Conservation (phyloP, 2,888 invertebrate species). For the Hecatera dysodea region DNA sequence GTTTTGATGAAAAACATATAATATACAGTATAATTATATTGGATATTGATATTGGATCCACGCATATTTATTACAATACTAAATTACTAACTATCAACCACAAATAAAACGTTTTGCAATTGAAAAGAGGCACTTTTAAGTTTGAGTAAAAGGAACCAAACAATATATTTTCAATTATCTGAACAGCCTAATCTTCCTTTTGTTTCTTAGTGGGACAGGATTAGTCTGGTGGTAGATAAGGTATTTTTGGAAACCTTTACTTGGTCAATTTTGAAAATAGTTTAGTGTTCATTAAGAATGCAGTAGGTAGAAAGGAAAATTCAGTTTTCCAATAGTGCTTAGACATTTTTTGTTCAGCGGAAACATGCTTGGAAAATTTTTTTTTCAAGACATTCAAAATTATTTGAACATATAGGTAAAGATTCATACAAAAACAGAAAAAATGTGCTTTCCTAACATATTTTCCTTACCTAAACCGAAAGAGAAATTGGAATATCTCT, state of each 20-base stretch:
- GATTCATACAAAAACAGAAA: neutral
- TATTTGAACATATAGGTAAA: neutral
- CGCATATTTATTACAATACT: too few relatives aligned
- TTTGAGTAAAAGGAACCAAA: neutral
- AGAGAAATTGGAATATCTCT: conserved; percentile 73
- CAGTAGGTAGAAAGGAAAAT: neutral
- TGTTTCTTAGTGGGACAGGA: neutral
- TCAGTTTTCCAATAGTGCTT: neutral
- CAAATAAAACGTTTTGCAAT: too few relatives aligned
- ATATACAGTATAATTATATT: too few relatives aligned
- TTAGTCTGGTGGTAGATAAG: neutral
- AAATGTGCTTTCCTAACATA: neutral
- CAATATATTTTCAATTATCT: conserved; percentile 3
- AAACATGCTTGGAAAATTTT: neutral
- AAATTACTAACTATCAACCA: too few relatives aligned
- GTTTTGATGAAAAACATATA: too few relatives aligned
- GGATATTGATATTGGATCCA: too few relatives aligned
- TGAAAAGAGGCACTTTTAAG: too few relatives aligned
- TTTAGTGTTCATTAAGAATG: neutral
- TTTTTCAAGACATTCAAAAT: neutral
- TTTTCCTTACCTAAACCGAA: conserved; percentile 63
- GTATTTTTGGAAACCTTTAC: neutral
- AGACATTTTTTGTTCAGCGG: neutral
- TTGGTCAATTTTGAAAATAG: neutral
- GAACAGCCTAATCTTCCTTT: neutral